Evolutionary conservation across 2,797 vertebrate species (phyloP).

Genomic region (Cyclopterus lumpus): DNA sequence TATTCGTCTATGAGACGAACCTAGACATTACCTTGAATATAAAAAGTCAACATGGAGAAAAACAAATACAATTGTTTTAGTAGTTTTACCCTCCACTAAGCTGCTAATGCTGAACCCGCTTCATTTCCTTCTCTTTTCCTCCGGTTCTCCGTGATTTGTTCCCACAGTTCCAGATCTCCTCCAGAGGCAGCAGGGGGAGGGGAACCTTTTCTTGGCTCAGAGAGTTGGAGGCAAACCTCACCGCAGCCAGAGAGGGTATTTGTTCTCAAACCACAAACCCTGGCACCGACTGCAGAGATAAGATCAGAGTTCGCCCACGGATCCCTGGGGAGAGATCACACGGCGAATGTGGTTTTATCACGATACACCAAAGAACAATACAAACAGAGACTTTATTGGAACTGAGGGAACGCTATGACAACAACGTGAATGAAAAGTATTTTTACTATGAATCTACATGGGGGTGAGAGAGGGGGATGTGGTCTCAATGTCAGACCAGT

Average conservation of each 20-base stretch:
- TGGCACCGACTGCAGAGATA: background rate
- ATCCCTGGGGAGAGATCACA: background rate
- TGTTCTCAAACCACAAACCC: conserved; percentile 9
- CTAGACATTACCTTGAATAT: background rate
- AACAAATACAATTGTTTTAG: background rate
- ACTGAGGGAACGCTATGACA: background rate
- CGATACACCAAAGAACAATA: background rate
- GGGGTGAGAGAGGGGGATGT: background rate
- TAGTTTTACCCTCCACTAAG: background rate
- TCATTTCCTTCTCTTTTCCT: conserved; percentile 26
- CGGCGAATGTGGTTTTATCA: background rate
- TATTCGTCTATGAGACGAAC: background rate
- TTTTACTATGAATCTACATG: background rate
- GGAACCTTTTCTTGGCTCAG: conserved; percentile 49
- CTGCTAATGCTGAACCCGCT: conserved; percentile 20
- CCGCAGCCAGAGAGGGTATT: conserved; percentile 23
- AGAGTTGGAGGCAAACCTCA: conserved; percentile 17
- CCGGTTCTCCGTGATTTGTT: conserved; percentile 28
- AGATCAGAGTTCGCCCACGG: background rate
- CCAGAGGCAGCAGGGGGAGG: background rate
- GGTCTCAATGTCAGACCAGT: background rate
- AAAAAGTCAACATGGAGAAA: background rate
- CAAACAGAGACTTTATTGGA: background rate
- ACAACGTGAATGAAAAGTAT: background rate
- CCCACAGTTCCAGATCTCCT: conserved; percentile 32